These are phyloP conservation scores for Orchesella cincta DNA, from an alignment of 1,140 invertebrate species.

Conservation along the genomic window DNA sequence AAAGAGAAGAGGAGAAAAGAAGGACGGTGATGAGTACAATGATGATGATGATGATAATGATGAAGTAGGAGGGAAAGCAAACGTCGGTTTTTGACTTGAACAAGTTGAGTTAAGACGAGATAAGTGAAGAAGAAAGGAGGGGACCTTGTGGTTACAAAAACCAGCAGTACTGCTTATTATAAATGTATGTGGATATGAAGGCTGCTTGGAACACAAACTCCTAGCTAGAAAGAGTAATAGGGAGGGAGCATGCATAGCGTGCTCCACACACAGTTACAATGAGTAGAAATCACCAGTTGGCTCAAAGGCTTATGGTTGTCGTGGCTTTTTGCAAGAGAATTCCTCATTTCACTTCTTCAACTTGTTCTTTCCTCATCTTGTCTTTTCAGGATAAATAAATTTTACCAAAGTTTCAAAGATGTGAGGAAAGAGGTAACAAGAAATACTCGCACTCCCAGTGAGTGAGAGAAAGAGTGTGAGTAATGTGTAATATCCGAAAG, in stretches of 20 bases:
- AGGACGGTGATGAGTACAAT: background rate
- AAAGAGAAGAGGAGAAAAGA: background rate
- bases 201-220: background rate
- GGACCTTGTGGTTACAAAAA: background rate
- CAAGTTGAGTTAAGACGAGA: background rate
- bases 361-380: background rate
- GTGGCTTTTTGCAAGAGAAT: background rate
- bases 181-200: background rate
- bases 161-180: background rate
- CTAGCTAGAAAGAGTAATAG: background rate
- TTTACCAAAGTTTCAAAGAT: too few species aligned
- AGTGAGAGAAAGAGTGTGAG: too few species aligned
- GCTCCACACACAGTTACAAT: background rate
- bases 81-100: background rate
- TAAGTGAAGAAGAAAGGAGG: slow-evolving; percentile 17
- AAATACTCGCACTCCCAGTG: too few species aligned
- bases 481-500: too few species aligned
- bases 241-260: background rate
- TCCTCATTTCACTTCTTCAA: slow-evolving; percentile 19
- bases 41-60: slow-evolving; percentile 3
- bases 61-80: background rate
- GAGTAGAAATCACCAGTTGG: slow-evolving; percentile 17
- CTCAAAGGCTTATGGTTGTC: background rate
- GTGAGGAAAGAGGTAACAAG: too few species aligned
- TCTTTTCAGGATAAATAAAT: slow-evolving; percentile 21